Evolutionary conservation across 1,140 invertebrate genomes (phyloP).

Genomic region (Goniozus legneri): DNA sequence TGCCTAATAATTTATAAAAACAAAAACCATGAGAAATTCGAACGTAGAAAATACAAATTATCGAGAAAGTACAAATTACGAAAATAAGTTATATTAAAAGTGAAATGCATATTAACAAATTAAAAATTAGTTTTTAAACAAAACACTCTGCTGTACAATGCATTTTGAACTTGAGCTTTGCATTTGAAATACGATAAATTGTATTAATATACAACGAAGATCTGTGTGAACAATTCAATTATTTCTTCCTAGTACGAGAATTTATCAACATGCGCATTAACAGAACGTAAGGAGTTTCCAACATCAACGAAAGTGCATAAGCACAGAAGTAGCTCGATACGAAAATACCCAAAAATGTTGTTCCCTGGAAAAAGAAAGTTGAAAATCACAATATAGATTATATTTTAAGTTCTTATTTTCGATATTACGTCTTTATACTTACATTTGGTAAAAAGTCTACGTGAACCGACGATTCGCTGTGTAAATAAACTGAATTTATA

Average conservation of each 20-base stretch:
- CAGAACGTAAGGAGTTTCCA: slow-evolving; percentile 40
- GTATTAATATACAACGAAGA: too few relatives aligned
- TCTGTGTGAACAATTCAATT: too few relatives aligned
- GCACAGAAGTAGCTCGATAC: slow-evolving; percentile 30
- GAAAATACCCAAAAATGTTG: slow-evolving; percentile 25
- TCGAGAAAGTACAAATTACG: too few relatives aligned
- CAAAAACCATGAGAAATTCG: too few relatives aligned
- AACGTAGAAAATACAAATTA: too few relatives aligned
- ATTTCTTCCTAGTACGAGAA: slow-evolving; percentile 3
- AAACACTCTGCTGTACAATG: too few relatives aligned
- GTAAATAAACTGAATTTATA: slow-evolving; percentile 35
- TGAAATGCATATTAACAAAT: background rate
- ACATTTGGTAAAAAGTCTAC: slow-evolving; percentile 39
- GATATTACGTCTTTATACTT: slow-evolving; percentile 19
- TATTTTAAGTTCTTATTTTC: background rate
- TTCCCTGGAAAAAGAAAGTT: slow-evolving; percentile 23
- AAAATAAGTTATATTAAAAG: too few relatives aligned
- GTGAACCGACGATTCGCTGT: slow-evolving; percentile 23
- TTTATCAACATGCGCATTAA: slow-evolving; percentile 27
- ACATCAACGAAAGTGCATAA: slow-evolving; percentile 31
- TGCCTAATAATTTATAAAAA: too few relatives aligned
- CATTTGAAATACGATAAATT: too few relatives aligned
- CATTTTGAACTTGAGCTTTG: too few relatives aligned
- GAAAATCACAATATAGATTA: background rate
- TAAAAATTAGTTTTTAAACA: background rate